Conservation (phyloP, 2,888 invertebrate genomes). For the Odontocerum albicorne region DNA sequence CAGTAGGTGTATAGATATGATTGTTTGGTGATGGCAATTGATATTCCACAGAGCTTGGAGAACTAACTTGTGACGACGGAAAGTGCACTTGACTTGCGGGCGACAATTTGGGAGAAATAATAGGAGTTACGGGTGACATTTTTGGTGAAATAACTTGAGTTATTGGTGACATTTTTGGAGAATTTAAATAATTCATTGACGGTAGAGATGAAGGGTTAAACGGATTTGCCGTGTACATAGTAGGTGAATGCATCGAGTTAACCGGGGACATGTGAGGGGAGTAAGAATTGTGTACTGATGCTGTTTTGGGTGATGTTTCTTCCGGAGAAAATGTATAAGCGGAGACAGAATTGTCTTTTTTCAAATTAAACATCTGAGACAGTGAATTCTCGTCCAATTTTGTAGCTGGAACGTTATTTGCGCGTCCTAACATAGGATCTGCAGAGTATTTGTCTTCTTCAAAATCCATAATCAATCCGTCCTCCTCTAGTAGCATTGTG, state of each 20-base stretch:
- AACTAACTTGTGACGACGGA: constrained; percentile 6
- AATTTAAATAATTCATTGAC: constrained; percentile 1
- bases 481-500: constrained; percentile 39
- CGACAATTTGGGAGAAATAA: constrained; percentile 20
- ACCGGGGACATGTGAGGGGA: constrained; percentile 1
- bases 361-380: constrained; percentile 43
- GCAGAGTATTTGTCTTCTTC: constrained; percentile 47
- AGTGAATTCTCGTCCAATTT: neutral
- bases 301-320: constrained; percentile 3
- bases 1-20: neutral
- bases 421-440: too few relatives aligned
- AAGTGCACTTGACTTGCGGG: constrained; percentile 1
- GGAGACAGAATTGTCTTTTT: constrained; percentile 26
- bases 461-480: constrained; percentile 61
- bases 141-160: constrained; percentile 8
- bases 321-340: neutral
- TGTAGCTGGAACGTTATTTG: neutral
- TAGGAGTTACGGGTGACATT: constrained; percentile 3
- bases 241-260: constrained; percentile 5
- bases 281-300: neutral
- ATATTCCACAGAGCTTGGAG: neutral
- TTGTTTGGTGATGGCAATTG: constrained; percentile 4
- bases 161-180: constrained; percentile 11
- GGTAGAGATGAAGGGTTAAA: constrained; percentile 4
- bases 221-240: constrained; percentile 6